phyloP scores from a whole-genome alignment of 2,888 invertebrate genomes.

The Lithophane ornitopus region DNA sequence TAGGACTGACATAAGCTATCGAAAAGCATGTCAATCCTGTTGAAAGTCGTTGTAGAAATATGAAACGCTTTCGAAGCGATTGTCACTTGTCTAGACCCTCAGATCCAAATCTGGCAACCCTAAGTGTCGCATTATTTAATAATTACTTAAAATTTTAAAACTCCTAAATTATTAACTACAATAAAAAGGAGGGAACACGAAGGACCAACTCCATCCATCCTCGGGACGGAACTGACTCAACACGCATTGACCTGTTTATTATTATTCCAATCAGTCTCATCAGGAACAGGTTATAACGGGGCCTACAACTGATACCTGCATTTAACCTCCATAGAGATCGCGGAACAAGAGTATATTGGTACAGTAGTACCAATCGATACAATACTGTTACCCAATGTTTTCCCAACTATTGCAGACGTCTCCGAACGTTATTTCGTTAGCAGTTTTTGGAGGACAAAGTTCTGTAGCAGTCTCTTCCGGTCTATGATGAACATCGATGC shows the following conservation, averaged over 20 bases:
- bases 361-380: conserved; percentile 38
- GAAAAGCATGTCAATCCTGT: too few species aligned
- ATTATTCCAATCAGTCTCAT: conserved; percentile 52
- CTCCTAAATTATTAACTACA: conserved; percentile 15
- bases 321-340: conserved; percentile 55
- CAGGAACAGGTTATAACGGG: conserved; percentile 66
- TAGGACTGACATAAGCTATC: too few species aligned
- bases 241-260: conserved; percentile 57
- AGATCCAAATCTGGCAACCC: conserved; percentile 12
- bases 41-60: too few species aligned
- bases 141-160: conserved; percentile 23
- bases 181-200: conserved; percentile 25
- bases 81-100: too few species aligned
- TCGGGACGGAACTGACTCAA: conserved; percentile 39
- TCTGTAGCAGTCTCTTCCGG: conserved; percentile 13
- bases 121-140: conserved; percentile 34
- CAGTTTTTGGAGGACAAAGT: conserved; percentile 11
- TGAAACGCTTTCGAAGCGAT: too few species aligned
- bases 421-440: neutral
- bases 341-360: neutral
- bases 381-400: neutral
- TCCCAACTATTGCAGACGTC: neutral
- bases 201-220: conserved; percentile 21
- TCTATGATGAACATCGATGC: conserved; percentile 9
- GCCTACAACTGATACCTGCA: conserved; percentile 52